Evolutionary conservation across 2,113 vertebrate species (phyloP), one percentile per base, ranked within the genome.

Genomic region (Cyprinus carpio): DNA sequence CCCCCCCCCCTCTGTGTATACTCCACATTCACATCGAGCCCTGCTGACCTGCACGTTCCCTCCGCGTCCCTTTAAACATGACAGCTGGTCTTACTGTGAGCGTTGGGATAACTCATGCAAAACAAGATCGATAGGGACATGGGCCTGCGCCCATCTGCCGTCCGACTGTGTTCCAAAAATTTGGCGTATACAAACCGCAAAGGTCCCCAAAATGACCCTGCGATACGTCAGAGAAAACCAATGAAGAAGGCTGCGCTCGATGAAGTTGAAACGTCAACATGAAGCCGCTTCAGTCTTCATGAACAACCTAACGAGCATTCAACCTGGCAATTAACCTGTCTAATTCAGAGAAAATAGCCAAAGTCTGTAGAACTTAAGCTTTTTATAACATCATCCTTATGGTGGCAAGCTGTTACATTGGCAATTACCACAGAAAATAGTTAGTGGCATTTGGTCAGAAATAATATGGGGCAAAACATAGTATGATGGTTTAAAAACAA

Each of bases 31-130:
- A 92, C 95, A 91, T 93, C 93, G 93, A 92, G 95, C n/a, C 94
- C 94, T 92, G 93, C 92, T 92, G 91, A 92, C 92, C 94, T 95
- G 93, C 92, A 87, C 91, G 93, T 94, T 92, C n/a, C n/a, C n/a
- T n/a, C n/a, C n/a, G n/a, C 92, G 92, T 92, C 93, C 94, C 93
- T 93, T 94, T 92, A n/a, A 92, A 94, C 94, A 95, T 93, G 93
- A 94, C 91, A 95, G 94, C 94, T n/a, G n/a, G 89, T 93, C 93
- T 92, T 93, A 91, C 94, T 93, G 93, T 93, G 94, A 91, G 92
- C 95, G 95, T 94, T 94, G 95, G 94, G n/a, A n/a, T 95, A 95
- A 95, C 95, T 95, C 95, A 94, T 92, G 95, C 95, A n/a, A 95
- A 94, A 95, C 94, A 93, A 93, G 94, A 95, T 92, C 90, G 92